Percentiles rank a stretch among this genome's conserved stretches.
Evolutionary conservation across 2,113 vertebrate species (phyloP).

Genomic region (Cephalopterus ornatus): DNA sequence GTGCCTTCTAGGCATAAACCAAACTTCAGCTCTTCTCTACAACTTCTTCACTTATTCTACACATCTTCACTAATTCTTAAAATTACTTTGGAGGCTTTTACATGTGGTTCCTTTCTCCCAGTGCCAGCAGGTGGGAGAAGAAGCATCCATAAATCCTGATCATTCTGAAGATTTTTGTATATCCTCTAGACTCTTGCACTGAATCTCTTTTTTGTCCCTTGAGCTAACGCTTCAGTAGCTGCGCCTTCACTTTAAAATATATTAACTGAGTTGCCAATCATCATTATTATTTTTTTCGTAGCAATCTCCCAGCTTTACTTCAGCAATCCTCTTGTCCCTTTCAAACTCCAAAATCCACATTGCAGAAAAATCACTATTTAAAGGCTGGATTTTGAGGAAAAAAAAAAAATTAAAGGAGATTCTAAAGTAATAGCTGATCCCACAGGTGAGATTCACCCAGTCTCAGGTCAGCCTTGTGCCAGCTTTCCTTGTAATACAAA

Average conservation of each 20-base stretch:
- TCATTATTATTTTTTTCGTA: conserved; percentile 23
- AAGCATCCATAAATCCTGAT: conserved; percentile 27
- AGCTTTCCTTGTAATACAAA: not conserved
- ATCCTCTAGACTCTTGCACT: not conserved
- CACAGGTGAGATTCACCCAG: not conserved
- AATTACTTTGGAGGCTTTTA: conserved; percentile 38
- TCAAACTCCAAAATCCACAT: not conserved
- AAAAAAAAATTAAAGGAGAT: too few relatives aligned
- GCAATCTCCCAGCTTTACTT: conserved; percentile 30
- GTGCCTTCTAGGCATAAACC: not conserved
- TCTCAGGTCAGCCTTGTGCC: not conserved
- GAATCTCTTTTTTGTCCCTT: not conserved
- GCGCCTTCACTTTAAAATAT: conserved; percentile 35
- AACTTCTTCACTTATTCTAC: too few relatives aligned
- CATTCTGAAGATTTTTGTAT: conserved; percentile 32
- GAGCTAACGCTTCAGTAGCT: conserved; percentile 23
- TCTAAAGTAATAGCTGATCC: not conserved
- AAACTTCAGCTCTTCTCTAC: conserved; percentile 15
- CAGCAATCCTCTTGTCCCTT: conserved; percentile 9
- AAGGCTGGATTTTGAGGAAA: not conserved
- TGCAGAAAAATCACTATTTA: conserved; percentile 2
- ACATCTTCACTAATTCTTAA: conserved; percentile 44
- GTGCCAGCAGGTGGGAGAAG: conserved; percentile 24
- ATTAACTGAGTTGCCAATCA: conserved; percentile 49
- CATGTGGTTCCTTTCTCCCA: not conserved